Evolutionary conservation across 2,888 invertebrate species (phyloP), one percentile per base, ranked within the genome.

Genomic region (Hirudinaria manillensis): DNA sequence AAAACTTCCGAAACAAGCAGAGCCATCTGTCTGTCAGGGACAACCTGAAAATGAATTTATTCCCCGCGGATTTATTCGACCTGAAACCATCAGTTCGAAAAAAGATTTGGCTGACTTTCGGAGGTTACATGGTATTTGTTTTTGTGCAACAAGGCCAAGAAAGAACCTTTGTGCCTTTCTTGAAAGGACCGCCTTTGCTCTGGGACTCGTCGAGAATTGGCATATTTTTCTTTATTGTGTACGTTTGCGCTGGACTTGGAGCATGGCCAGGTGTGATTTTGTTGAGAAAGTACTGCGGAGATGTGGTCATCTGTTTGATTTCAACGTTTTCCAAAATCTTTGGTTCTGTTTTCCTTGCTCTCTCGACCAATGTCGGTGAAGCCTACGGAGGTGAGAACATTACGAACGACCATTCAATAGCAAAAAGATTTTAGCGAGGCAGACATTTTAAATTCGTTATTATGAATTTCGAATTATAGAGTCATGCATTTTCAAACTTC

Each of bases 121-220:
- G 84, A 67, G 83, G 84, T 6, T 84, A 84, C 78, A 83, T 83
- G 75, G 80, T 82, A 6, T 84, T 83, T 77, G 83, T 83, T 16
- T 81, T 83, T 77, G 83, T 84, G 61, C 83, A 84, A 77, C 81
- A 84, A 75, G 84, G 84, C 65, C 84, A 84, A 75, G 82, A 83
- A 61, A 81, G 83, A 70, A 83, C 83, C 1, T 77, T 83, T 36
- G 83, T 84, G 16, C 78, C 83, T 73, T 84, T 83, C 77, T 78
- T 84, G 70, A 77, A 79, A 76, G 78, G 79, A 68, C 66, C 45
- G 21, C 80, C 80, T 10, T 72, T 80, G 32, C 77, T 76, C 72
- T 79, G 78, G 79, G 70, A 72, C 21, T 72, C 79, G 10, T 68
- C 78, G 3, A 68, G 78, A 65, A 80, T 80, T 24, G 79, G 79